Evolutionary conservation across 2,797 vertebrate species (phyloP).

Genomic region (Xiphorhynchus erythropygius): DNA sequence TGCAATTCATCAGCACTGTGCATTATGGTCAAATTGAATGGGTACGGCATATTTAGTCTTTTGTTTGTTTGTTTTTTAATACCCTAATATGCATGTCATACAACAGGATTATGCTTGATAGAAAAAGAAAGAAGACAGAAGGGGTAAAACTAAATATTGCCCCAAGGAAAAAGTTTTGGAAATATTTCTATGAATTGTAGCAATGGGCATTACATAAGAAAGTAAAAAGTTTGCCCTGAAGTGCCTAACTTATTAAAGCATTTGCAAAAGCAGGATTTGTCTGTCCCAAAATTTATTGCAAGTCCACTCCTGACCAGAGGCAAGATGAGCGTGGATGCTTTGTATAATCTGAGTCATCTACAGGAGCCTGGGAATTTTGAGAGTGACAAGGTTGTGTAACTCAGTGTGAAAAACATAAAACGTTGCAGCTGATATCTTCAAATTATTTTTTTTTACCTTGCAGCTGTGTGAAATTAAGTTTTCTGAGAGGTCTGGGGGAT

Average conservation of each 20-base stretch:
- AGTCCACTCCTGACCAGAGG: background rate
- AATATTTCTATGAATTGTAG: constrained; percentile 36
- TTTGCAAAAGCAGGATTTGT: background rate
- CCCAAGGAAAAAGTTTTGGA: constrained; percentile 11
- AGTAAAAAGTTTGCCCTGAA: constrained; percentile 18
- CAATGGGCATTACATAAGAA: constrained; percentile 1
- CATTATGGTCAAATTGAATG: background rate
- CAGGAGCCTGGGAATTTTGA: background rate
- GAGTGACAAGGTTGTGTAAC: background rate
- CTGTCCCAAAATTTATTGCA: background rate
- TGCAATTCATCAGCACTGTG: background rate
- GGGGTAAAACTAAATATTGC: background rate
- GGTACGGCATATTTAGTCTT: background rate
- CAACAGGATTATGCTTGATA: background rate
- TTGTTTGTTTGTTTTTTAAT: background rate
- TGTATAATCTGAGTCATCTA: background rate
- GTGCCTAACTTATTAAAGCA: constrained; percentile 8
- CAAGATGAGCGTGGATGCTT: fast-evolving
- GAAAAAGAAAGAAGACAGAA: background rate
- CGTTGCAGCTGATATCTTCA: background rate
- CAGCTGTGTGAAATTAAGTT: background rate
- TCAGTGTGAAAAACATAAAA: background rate
- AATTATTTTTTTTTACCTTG: background rate
- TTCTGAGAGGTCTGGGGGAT: background rate
- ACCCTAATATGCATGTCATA: background rate